Percentiles rank a stretch among this genome's conserved stretches.
Conservation (phyloP, 1,140 invertebrate species). For the Whitmania pigra region DNA sequence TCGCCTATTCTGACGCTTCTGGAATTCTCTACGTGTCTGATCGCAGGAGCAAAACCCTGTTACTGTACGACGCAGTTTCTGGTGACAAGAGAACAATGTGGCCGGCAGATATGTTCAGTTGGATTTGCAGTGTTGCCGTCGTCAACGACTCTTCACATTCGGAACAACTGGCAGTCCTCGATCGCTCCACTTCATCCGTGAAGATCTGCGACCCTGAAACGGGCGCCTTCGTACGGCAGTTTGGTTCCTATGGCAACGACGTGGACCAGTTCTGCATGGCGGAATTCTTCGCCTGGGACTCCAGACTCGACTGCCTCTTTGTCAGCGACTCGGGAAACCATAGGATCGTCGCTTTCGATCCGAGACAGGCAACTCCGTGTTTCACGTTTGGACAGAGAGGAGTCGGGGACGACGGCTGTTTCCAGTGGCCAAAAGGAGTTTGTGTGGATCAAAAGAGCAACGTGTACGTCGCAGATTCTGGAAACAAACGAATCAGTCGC, state of each 20-base stretch:
- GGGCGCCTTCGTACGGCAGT: constrained; percentile 3
- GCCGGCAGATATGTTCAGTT: constrained; percentile 16
- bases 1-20: constrained; percentile 3
- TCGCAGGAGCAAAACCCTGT: constrained; percentile 16
- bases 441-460: constrained; percentile 65
- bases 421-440: constrained; percentile 79
- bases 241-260: constrained; percentile 21
- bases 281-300: constrained; percentile 22
- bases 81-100: constrained; percentile 5
- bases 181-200: constrained; percentile 12
- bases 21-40: constrained; percentile 19
- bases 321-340: constrained; percentile 34
- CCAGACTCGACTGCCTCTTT: constrained; percentile 25
- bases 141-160: constrained; percentile 6
- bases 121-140: constrained; percentile 19
- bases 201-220: background rate
- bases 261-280: constrained; percentile 24
- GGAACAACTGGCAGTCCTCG: constrained; percentile 12
- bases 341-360: constrained; percentile 30
- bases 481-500: constrained; percentile 59
- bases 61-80: constrained; percentile 10
- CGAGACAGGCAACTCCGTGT: constrained; percentile 29
- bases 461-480: constrained; percentile 74
- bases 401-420: constrained; percentile 57
- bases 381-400: constrained; percentile 54